Conservation (phyloP, 2,797 vertebrate species). For the Galagoides demidoff region DNA sequence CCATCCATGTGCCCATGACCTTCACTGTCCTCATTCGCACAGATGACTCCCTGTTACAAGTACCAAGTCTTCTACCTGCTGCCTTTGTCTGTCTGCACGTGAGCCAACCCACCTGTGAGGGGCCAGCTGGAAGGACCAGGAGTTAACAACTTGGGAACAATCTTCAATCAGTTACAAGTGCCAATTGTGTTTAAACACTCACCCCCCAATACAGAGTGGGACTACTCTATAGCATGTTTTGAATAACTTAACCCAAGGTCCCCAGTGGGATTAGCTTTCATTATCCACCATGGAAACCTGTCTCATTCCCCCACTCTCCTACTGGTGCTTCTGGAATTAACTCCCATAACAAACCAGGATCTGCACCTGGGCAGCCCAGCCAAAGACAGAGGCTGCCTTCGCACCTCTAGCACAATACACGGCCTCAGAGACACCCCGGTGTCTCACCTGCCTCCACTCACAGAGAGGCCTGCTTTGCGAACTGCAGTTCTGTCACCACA, state of each 20-base stretch:
- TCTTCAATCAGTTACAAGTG: background rate
- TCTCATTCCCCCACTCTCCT: background rate
- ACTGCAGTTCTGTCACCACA: background rate
- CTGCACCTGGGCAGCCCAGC: background rate
- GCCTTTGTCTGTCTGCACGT: background rate
- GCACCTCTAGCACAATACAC: background rate
- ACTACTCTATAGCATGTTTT: background rate
- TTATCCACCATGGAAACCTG: background rate
- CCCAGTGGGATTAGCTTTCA: background rate
- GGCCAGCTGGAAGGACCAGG: background rate
- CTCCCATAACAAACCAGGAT: background rate
- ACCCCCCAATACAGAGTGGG: background rate
- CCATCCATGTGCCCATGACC: fast-evolving
- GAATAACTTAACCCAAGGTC: background rate
- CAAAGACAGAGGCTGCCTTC: background rate
- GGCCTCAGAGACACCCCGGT: background rate
- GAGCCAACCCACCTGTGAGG: background rate
- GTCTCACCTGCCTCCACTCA: background rate
- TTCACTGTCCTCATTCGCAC: background rate
- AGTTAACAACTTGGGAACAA: background rate
- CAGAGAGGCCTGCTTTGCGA: background rate
- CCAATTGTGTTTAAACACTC: background rate
- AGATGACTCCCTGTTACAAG: background rate
- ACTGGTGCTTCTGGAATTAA: background rate
- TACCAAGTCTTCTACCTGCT: background rate